These are phyloP conservation scores for Semaprochilodus insignis DNA, from an alignment of 2,797 vertebrate genomes.

Conservation along the genomic window DNA sequence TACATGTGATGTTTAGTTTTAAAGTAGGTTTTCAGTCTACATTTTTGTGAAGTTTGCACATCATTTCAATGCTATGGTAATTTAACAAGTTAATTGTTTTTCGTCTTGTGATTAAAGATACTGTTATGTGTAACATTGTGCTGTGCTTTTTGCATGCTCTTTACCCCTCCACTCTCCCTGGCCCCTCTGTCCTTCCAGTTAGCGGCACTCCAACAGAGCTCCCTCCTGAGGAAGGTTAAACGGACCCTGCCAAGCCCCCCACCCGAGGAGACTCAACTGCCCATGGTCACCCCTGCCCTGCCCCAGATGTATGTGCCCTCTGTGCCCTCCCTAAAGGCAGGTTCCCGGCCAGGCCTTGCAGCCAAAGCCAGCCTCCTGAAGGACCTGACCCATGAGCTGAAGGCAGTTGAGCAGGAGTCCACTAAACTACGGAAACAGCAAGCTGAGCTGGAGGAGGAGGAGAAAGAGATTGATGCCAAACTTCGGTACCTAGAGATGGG, in stretches of 20 bases:
- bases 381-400: conserved; percentile 95
- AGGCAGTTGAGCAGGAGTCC: conserved; percentile 96
- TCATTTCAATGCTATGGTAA: background rate
- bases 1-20: background rate
- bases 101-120: conserved; percentile 24
- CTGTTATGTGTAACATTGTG: conserved; percentile 45
- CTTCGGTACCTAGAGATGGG: conserved; percentile 96
- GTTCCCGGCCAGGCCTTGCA: conserved; percentile 83
- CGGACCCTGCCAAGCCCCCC: conserved; percentile 98
- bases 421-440: conserved; percentile 98
- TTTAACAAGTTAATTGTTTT: background rate
- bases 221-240: conserved; percentile 95
- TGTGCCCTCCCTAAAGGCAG: conserved; percentile 79
- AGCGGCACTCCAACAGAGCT: conserved; percentile 91
- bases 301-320: conserved; percentile 90
- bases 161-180: conserved; percentile 55
- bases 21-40: background rate
- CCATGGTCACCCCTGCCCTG: conserved; percentile 86
- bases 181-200: conserved; percentile 83
- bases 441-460: conserved; percentile 97
- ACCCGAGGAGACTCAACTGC: conserved; percentile 92
- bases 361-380: conserved; percentile 96
- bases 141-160: conserved; percentile 55
- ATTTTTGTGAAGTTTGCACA: background rate
- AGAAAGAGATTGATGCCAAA: conserved; percentile 99